These are phyloP conservation scores for Phaedon cochleariae DNA, from an alignment of 2,888 invertebrate genomes.

Conservation along the genomic window DNA sequence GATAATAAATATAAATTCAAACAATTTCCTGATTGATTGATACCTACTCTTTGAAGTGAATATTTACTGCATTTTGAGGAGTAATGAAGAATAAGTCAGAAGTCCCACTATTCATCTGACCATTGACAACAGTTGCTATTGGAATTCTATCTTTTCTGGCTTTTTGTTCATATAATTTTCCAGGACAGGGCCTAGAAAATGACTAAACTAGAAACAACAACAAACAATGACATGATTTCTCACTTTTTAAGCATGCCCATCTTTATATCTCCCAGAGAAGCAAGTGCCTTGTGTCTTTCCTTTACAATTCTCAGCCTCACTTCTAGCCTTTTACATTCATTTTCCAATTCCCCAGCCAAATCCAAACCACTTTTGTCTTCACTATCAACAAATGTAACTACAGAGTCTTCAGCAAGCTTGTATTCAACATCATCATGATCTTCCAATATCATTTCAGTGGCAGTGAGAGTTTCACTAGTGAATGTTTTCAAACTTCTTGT, in stretches of 20 bases:
- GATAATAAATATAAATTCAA: too few species aligned
- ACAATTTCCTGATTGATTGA: neutral
- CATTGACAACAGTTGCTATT: slow-evolving; percentile 41
- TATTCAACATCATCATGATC: neutral
- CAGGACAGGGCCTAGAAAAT: slow-evolving; percentile 43
- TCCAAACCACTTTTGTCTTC: slow-evolving; percentile 34
- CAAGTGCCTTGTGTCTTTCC: slow-evolving; percentile 37
- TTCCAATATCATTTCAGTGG: neutral
- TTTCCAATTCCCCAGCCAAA: slow-evolving; percentile 44
- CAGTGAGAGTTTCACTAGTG: neutral
- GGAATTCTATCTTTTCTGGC: slow-evolving; percentile 36
- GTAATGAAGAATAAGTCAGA: slow-evolving; percentile 44
- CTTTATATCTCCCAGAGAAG: slow-evolving; percentile 23
- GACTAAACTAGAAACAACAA: slow-evolving; percentile 14
- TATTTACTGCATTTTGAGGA: slow-evolving; percentile 55
- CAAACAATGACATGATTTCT: neutral
- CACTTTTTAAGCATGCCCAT: slow-evolving; percentile 26
- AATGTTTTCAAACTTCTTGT: neutral
- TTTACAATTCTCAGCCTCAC: slow-evolving; percentile 44
- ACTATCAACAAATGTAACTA: slow-evolving; percentile 24
- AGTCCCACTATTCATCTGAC: slow-evolving; percentile 22
- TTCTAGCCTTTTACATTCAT: slow-evolving; percentile 49
- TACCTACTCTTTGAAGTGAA: slow-evolving; percentile 54
- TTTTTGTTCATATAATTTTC: slow-evolving; percentile 26
- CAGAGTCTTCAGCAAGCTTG: slow-evolving; percentile 11